These are phyloP conservation scores for Synaphobranchus kaupii DNA, from an alignment of 2,797 vertebrate species.

Conservation along the genomic window DNA sequence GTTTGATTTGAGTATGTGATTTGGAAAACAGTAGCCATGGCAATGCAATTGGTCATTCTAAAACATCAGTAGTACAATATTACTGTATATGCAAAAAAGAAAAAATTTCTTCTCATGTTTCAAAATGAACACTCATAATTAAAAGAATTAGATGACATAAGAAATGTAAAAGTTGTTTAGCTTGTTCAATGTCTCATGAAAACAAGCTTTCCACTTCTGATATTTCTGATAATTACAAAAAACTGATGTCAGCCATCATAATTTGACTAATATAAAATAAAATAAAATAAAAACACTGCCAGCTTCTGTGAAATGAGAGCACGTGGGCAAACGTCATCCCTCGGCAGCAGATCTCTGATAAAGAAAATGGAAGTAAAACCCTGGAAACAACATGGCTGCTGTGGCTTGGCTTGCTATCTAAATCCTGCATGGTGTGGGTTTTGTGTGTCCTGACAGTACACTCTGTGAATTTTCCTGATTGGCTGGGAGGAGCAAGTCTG, in stretches of 20 bases:
- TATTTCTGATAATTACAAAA: background rate
- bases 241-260: background rate
- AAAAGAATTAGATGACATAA: background rate
- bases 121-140: background rate
- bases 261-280: no score
- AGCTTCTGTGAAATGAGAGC: background rate
- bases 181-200: background rate
- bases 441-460: background rate
- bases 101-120: background rate
- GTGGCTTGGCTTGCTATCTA: background rate
- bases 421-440: background rate
- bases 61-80: no score
- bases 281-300: background rate
- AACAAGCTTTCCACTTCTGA: background rate
- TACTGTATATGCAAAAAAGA: no score
- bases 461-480: background rate
- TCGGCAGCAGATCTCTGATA: background rate
- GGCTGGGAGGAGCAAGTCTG: background rate
- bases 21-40: background rate
- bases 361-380: background rate
- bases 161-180: background rate
- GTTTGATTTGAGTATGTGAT: background rate
- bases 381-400: background rate
- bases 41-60: no score
- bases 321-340: background rate